Evolutionary conservation across 2,888 invertebrate species (phyloP).

Genomic region (Acleris emargana): DNA sequence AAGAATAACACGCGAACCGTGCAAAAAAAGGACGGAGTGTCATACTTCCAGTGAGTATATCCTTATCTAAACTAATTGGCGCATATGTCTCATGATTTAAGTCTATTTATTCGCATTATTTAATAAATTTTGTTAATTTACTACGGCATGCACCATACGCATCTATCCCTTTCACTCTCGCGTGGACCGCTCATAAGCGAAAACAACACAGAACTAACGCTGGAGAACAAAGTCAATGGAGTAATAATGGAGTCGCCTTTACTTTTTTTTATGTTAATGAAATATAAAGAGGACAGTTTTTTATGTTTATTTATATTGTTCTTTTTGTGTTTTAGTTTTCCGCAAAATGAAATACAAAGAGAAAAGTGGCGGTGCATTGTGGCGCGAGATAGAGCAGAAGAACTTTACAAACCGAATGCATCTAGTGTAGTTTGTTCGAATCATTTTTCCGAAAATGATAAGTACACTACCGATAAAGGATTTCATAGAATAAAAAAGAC

Average conservation of each 20-base stretch:
- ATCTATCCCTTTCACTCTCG: no score
- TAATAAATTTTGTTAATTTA: no score
- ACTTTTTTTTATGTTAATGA: neutral
- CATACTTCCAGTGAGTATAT: no score
- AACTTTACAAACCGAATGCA: slow-evolving; percentile 25
- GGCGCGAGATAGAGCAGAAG: slow-evolving; percentile 19
- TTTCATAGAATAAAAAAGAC: neutral
- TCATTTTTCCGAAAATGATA: slow-evolving; percentile 9
- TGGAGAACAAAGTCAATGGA: neutral
- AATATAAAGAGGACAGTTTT: no score
- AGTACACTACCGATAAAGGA: slow-evolving; percentile 2
- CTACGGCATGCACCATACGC: no score
- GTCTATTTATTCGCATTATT: no score
- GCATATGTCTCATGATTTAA: no score
- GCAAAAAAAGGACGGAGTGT: no score
- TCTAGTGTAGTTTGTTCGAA: slow-evolving; percentile 12
- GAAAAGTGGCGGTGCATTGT: slow-evolving; percentile 21
- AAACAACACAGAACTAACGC: no score
- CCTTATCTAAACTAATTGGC: no score
- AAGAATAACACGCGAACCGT: no score
- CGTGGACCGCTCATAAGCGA: no score
- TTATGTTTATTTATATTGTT: neutral
- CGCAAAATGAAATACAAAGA: slow-evolving; percentile 23
- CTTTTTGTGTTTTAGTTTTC: slow-evolving; percentile 24
- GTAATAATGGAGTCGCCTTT: neutral